Percentiles rank a stretch among this genome's conserved stretches.
phyloP scores from a whole-genome alignment of 2,797 vertebrate species.

The Sibirionetta formosa region DNA sequence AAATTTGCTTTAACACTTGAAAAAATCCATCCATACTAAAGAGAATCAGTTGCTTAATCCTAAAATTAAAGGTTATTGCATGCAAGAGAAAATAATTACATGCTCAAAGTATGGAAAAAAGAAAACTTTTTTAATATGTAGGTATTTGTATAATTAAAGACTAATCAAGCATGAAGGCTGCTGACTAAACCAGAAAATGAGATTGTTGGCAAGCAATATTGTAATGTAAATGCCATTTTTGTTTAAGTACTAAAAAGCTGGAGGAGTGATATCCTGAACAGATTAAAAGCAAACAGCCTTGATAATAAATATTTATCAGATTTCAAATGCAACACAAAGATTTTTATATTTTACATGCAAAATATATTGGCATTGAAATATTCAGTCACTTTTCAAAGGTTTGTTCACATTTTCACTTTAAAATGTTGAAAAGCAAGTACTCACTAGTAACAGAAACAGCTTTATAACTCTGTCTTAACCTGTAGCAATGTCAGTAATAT shows the following conservation, averaged over 20 bases:
- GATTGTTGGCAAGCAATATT: conserved; percentile 97
- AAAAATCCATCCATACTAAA: conserved; percentile 85
- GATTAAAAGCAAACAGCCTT: conserved; percentile 88
- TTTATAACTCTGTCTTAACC: conserved; percentile 46
- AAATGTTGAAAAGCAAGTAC: conserved; percentile 60
- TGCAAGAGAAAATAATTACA: conserved; percentile 89
- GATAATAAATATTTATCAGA: conserved; percentile 89
- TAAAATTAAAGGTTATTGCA: conserved; percentile 89
- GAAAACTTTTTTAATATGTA: conserved; percentile 88
- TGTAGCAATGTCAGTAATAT: not conserved
- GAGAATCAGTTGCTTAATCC: conserved; percentile 88
- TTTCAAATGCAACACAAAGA: conserved; percentile 79
- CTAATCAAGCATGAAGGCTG: conserved; percentile 97
- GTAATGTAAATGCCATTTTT: conserved; percentile 92
- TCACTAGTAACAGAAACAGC: conserved; percentile 28
- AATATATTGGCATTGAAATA: conserved; percentile 78
- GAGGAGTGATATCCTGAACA: conserved; percentile 85
- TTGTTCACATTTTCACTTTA: conserved; percentile 76
- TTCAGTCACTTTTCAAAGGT: conserved; percentile 77
- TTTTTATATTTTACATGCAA: conserved; percentile 82
- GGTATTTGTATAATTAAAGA: conserved; percentile 90
- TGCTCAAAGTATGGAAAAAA: conserved; percentile 87
- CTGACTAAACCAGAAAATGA: conserved; percentile 99
- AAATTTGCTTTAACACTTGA: conserved; percentile 88
- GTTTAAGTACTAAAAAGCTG: conserved; percentile 86